These are phyloP conservation scores for Diploscapter pachys DNA, from an alignment of 1,140 invertebrate species.

Conservation along the genomic window DNA sequence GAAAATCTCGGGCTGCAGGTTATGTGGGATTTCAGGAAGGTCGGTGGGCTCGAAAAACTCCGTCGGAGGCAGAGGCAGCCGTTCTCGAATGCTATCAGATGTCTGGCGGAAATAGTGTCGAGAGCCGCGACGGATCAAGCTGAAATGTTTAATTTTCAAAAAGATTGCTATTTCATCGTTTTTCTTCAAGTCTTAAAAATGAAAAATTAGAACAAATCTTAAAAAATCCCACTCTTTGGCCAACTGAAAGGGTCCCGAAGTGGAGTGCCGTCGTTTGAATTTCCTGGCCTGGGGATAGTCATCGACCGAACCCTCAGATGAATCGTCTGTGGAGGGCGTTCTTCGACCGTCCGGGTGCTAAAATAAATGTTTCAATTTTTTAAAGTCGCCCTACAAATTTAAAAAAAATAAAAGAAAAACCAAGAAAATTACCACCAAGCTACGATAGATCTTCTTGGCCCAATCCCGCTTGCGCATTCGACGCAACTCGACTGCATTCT, in stretches of 20 bases:
- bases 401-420: not conserved
- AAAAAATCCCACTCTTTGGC: constrained; percentile 39
- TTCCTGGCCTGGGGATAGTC: not conserved
- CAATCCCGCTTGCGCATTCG: constrained; percentile 36
- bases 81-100: constrained; percentile 42
- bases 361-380: not conserved
- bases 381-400: not conserved
- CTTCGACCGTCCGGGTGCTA: constrained; percentile 20
- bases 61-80: constrained; percentile 40
- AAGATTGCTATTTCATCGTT: too few species aligned
- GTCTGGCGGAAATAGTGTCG: constrained; percentile 45
- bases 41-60: constrained; percentile 55
- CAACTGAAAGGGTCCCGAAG: constrained; percentile 44
- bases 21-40: constrained; percentile 53
- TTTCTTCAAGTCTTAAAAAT: too few species aligned
- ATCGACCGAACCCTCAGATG: constrained; percentile 13
- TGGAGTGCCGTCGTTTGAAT: constrained; percentile 43
- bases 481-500: constrained; percentile 5
- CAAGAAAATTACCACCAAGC: constrained; percentile 22
- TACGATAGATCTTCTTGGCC: constrained; percentile 31
- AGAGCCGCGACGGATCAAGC: constrained; percentile 35
- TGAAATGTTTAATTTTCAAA: constrained; percentile 15
- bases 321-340: constrained; percentile 18
- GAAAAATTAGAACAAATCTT: too few species aligned
- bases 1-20: constrained; percentile 48